Percentiles rank a stretch among this genome's conserved stretches.
phyloP scores from a whole-genome alignment of 1,140 invertebrate genomes.

The Zaprionus camerounensis region DNA sequence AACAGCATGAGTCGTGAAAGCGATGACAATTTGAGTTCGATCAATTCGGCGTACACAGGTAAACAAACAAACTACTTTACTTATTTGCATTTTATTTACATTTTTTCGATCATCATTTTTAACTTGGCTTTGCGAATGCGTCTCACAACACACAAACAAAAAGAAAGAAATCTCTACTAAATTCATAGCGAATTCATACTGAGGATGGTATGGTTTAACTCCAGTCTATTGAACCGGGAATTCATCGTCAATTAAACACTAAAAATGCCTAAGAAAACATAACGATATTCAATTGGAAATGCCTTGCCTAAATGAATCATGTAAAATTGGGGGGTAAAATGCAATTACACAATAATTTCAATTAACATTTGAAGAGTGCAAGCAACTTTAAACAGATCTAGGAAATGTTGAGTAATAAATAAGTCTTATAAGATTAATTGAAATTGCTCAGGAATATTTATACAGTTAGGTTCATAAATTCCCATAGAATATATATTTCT shows the following conservation, averaged over 20 bases:
- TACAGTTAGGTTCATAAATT: background rate
- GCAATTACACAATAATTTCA: slow-evolving; percentile 1
- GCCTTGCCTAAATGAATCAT: slow-evolving; percentile 1
- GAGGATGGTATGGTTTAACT: slow-evolving; percentile 34
- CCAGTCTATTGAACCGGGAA: slow-evolving; percentile 13
- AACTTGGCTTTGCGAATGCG: slow-evolving; percentile 47
- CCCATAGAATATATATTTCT: background rate
- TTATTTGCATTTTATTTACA: slow-evolving; percentile 43
- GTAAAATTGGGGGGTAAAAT: background rate
- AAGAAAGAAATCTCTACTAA: background rate
- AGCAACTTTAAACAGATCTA: background rate
- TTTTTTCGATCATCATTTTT: slow-evolving; percentile 29
- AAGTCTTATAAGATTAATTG: background rate
- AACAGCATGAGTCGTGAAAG: slow-evolving; percentile 84
- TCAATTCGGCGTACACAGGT: slow-evolving; percentile 83
- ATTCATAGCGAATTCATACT: slow-evolving; percentile 35
- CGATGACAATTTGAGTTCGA: slow-evolving; percentile 84
- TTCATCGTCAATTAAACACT: slow-evolving; percentile 5
- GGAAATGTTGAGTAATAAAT: background rate
- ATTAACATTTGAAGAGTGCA: slow-evolving; percentile 2
- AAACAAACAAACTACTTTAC: slow-evolving; percentile 51
- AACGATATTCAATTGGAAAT: background rate
- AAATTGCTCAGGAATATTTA: background rate
- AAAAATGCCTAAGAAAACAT: slow-evolving; percentile 8
- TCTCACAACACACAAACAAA: slow-evolving; percentile 38